Conservation (phyloP, 2,888 invertebrate genomes). For the Bombylius major region DNA sequence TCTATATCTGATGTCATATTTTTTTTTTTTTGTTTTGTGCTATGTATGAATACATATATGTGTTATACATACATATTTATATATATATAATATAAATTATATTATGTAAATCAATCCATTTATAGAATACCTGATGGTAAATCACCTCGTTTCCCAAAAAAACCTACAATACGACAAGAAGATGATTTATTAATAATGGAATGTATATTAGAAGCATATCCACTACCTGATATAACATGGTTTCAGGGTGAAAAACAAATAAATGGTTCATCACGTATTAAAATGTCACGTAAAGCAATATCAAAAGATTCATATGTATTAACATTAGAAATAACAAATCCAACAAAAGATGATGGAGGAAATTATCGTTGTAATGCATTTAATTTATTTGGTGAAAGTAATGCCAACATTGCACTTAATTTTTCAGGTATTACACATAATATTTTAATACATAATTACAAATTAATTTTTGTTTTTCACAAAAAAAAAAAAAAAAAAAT, state of each 20-base stretch:
- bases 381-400: constrained; percentile 97
- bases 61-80: neutral
- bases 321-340: constrained; percentile 87
- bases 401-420: constrained; percentile 99
- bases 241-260: constrained; percentile 81
- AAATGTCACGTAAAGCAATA: constrained; percentile 79
- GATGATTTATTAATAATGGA: constrained; percentile 90
- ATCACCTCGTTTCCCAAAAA: constrained; percentile 92
- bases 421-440: constrained; percentile 67
- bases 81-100: neutral
- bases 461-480: no score
- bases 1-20: no score
- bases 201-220: constrained; percentile 89
- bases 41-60: neutral
- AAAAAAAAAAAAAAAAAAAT: no score
- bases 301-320: constrained; percentile 85
- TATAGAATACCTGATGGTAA: constrained; percentile 89
- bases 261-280: constrained; percentile 66
- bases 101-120: neutral
- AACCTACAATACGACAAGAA: constrained; percentile 89
- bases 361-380: constrained; percentile 98
- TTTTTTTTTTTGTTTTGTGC: no score
- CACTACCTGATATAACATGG: constrained; percentile 91
- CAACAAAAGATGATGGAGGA: constrained; percentile 92
- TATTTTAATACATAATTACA: no score